These are phyloP conservation scores for Orchesella cincta DNA, from an alignment of 1,140 invertebrate genomes.

Conservation along the genomic window DNA sequence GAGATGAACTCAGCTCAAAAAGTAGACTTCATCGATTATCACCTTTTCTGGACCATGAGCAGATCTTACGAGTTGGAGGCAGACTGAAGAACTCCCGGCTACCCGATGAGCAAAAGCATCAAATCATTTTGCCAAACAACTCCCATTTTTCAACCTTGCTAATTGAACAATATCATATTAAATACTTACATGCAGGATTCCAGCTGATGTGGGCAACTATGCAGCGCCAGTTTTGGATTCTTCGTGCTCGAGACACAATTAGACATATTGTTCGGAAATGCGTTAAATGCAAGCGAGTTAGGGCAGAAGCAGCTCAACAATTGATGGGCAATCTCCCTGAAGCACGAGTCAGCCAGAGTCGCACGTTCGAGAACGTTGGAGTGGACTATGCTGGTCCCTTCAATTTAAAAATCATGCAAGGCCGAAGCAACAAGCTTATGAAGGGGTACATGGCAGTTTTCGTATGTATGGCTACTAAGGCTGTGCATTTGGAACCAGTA, in stretches of 20 bases:
- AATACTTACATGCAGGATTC: background rate
- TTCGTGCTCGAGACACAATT: background rate
- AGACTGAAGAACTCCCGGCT: background rate
- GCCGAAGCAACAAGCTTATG: background rate
- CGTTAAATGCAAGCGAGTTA: background rate
- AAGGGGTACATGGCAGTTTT: constrained; percentile 42
- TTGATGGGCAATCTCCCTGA: constrained; percentile 10
- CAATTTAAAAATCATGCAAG: background rate
- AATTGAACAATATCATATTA: background rate
- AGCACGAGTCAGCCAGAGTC: background rate
- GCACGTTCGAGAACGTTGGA: background rate
- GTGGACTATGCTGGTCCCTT: constrained; percentile 27
- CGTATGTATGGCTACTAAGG: constrained; percentile 45
- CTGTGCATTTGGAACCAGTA: constrained; percentile 51
- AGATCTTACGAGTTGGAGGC: background rate
- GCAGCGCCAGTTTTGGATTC: background rate
- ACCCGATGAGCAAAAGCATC: background rate
- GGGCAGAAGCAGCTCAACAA: background rate
- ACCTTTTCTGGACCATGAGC: background rate
- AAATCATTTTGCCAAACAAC: background rate
- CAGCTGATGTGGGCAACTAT: background rate
- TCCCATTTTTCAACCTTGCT: background rate
- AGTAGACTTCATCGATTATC: background rate
- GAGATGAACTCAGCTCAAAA: background rate
- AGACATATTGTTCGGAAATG: background rate